phyloP scores from a whole-genome alignment of 92 coral and sea anemone genomes.

The Zoanthus sansibaricus region DNA sequence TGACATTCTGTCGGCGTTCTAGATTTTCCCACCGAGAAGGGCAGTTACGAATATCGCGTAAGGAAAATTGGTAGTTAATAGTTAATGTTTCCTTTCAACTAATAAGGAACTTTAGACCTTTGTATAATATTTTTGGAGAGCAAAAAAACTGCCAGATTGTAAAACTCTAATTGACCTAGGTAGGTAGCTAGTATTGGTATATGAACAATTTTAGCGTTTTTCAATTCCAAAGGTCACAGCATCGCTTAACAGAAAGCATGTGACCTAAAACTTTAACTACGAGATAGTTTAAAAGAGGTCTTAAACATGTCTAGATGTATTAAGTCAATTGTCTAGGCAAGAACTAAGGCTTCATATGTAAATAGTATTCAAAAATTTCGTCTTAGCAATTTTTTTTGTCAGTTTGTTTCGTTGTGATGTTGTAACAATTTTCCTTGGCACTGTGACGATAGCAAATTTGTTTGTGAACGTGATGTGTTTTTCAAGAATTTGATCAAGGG shows the following conservation, averaged over 20 bases:
- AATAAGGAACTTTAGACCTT: neutral
- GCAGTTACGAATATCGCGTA: neutral
- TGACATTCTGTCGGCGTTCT: neutral
- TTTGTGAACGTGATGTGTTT: neutral
- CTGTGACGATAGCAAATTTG: neutral
- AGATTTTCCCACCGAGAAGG: neutral
- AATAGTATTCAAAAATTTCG: constrained; percentile 22
- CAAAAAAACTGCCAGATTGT: constrained; percentile 1
- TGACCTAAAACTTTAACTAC: constrained; percentile 5
- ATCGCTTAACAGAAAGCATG: neutral
- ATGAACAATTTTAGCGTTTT: constrained; percentile 42
- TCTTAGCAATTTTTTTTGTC: neutral
- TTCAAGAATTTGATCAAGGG: neutral
- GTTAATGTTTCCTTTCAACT: neutral
- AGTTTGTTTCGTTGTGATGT: neutral
- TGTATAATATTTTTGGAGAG: constrained; percentile 18
- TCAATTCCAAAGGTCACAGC: constrained; percentile 15
- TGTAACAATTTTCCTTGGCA: neutral
- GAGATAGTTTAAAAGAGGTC: constrained; percentile 23
- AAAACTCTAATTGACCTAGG: neutral
- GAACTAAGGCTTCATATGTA: constrained; percentile 28
- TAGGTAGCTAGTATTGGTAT: constrained; percentile 16
- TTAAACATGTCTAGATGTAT: neutral
- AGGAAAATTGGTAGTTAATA: neutral
- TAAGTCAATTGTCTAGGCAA: neutral